Evolutionary conservation across 2,888 invertebrate genomes (phyloP), one percentile per base, ranked within the genome.

Genomic region (Calliopum simillimum): DNA sequence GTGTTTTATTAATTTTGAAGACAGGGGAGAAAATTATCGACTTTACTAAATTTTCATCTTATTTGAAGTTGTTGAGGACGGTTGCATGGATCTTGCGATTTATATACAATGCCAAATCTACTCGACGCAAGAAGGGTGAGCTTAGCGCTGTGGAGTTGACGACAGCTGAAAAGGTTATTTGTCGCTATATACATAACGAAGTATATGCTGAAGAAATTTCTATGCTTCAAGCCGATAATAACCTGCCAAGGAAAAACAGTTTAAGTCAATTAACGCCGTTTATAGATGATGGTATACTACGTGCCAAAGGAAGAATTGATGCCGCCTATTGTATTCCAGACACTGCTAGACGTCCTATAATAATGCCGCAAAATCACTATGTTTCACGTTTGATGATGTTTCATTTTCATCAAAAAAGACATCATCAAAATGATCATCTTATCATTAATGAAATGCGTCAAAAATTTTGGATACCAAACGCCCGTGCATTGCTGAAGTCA

Each of bases 391-490:
- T n/a, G n/a, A n/a, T n/a, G n/a, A n/a, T n/a, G n/a, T n/a, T n/a
- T n/a, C n/a, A n/a, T n/a, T n/a, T n/a, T n/a, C n/a, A n/a, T n/a
- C n/a, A n/a, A n/a, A n/a, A n/a, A n/a, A n/a, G n/a, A n/a, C n/a
- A n/a, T 21, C n/a, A n/a, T n/a, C n/a, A 72, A 49, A 73, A 72
- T 49, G 66, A 68, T 19, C 19, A 63, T n/a, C 4, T 68, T 3
- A 59, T 56, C 2, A 56, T 68, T 0, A 74, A 74, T 33, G 71
- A 74, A 43, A 56, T 72, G 1, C 70, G 69, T 5, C 73, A 71
- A 47, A 71, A 71, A 49, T 72, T 72, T 58, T 70, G 70, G 73
- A 55, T 74, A 25, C 68, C 65, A 43, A 23, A 68, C 47, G 64
- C 62, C 43, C 70, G 65, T 3, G 56, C 71, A 13, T 4, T 73